phyloP scores from a whole-genome alignment of 2,888 invertebrate genomes.

The Synergus japonicus region DNA sequence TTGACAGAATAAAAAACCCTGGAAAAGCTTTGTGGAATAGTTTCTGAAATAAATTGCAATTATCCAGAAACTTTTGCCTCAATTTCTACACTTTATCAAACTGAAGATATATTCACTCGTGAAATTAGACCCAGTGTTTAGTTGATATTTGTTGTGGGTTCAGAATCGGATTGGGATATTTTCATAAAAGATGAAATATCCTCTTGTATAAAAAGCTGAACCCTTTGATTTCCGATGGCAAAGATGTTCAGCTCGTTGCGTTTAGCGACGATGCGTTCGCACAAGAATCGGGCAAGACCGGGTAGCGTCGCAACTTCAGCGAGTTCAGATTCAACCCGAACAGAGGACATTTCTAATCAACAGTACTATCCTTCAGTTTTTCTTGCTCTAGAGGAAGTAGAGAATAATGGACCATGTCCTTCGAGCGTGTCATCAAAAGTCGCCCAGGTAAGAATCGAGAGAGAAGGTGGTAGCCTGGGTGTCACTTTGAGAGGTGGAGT shows the following conservation, averaged over 20 bases:
- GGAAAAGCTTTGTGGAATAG: background rate
- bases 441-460: slow-evolving; percentile 88
- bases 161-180: background rate
- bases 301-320: slow-evolving; percentile 75
- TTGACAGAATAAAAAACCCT: background rate
- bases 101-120: background rate
- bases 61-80: background rate
- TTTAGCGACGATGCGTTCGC: slow-evolving; percentile 74
- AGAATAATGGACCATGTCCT: slow-evolving; percentile 47
- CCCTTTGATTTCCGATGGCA: slow-evolving; percentile 51
- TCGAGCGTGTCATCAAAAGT: slow-evolving; percentile 85
- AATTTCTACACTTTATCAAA: background rate
- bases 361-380: slow-evolving; percentile 49
- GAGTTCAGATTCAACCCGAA: slow-evolving; percentile 70
- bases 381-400: slow-evolving; percentile 27
- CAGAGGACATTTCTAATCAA: slow-evolving; percentile 63
- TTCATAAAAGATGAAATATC: slow-evolving; percentile 1
- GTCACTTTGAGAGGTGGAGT: slow-evolving; percentile 91
- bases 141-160: background rate
- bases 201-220: background rate
- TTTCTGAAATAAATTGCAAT: background rate
- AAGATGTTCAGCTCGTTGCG: slow-evolving; percentile 76
- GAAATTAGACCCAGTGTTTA: background rate
- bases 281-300: slow-evolving; percentile 71
- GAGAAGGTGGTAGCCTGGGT: slow-evolving; percentile 91